Conservation (phyloP, 2,113 vertebrate genomes). For the Tichodroma muraria region DNA sequence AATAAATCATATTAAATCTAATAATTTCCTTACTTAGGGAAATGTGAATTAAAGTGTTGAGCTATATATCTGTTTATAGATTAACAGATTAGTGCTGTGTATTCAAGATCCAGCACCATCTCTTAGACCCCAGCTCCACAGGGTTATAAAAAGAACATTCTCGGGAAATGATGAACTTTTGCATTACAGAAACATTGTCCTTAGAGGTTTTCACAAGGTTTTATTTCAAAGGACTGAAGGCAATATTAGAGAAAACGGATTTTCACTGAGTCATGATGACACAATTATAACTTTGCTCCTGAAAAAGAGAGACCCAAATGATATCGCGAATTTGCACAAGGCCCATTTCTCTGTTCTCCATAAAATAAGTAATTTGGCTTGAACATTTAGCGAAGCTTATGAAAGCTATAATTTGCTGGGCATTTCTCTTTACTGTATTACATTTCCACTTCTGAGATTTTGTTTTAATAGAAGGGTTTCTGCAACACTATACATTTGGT, state of each 20-base stretch:
- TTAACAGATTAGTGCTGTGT: not conserved
- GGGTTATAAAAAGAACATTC: not conserved
- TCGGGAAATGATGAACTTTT: not conserved
- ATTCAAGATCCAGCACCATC: not conserved
- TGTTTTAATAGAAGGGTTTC: not conserved
- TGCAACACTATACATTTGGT: not conserved
- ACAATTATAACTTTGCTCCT: not conserved
- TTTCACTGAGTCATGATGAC: not conserved
- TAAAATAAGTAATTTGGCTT: not conserved
- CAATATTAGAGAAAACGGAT: not conserved
- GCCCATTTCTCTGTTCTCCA: not conserved
- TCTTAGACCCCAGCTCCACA: not conserved
- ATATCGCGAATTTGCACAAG: not conserved
- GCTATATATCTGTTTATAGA: not conserved
- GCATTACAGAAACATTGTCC: not conserved
- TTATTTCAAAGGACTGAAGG: not conserved
- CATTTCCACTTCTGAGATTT: not conserved
- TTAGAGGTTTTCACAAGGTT: not conserved
- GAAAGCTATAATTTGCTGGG: not conserved
- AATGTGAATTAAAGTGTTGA: not conserved
- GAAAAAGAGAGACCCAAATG: not conserved
- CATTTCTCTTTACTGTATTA: not conserved
- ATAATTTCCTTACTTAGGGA: not conserved
- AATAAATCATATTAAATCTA: not conserved
- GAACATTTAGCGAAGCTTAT: not conserved